phyloP scores from a whole-genome alignment of 2,113 vertebrate genomes.

The Edolisoma coerulescens region DNA sequence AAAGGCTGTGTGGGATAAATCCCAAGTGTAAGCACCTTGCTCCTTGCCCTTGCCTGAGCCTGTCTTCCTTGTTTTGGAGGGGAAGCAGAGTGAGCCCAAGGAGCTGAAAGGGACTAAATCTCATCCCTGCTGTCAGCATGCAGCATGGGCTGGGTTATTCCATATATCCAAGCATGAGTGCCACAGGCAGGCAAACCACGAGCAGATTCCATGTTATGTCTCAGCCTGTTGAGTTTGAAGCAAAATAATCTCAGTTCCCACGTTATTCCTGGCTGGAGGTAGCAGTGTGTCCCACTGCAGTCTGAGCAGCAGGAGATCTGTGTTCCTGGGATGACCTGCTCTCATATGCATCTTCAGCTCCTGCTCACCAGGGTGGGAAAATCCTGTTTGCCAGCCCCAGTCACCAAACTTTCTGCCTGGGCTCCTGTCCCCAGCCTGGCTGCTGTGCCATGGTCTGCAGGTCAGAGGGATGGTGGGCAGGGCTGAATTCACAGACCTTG shows the following conservation, averaged over 20 bases:
- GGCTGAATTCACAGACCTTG: not conserved
- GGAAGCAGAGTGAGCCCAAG: not conserved
- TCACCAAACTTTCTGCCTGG: not conserved
- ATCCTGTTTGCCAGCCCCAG: not conserved
- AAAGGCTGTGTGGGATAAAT: not conserved
- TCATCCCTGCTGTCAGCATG: not conserved
- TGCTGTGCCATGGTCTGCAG: not conserved
- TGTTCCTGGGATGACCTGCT: not conserved
- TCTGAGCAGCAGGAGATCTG: not conserved
- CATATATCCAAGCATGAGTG: accelerated
- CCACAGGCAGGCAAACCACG: not conserved
- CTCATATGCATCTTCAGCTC: not conserved
- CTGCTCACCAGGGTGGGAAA: not conserved
- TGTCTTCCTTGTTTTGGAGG: not conserved
- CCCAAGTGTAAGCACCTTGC: not conserved
- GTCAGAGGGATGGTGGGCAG: not conserved
- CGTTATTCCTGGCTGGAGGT: not conserved
- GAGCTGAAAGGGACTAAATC: not conserved
- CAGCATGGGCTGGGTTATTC: not conserved
- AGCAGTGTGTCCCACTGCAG: not conserved
- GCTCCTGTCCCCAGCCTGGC: not conserved
- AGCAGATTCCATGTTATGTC: accelerated
- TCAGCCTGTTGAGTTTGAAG: not conserved
- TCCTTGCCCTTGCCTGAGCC: not conserved
- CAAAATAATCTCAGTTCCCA: not conserved